A percentile compares a stretch with the other conserved stretches of the same genome.
Evolutionary conservation across 2,888 invertebrate genomes (phyloP).

Genomic region (Lepeophtheirus nordmannii): DNA sequence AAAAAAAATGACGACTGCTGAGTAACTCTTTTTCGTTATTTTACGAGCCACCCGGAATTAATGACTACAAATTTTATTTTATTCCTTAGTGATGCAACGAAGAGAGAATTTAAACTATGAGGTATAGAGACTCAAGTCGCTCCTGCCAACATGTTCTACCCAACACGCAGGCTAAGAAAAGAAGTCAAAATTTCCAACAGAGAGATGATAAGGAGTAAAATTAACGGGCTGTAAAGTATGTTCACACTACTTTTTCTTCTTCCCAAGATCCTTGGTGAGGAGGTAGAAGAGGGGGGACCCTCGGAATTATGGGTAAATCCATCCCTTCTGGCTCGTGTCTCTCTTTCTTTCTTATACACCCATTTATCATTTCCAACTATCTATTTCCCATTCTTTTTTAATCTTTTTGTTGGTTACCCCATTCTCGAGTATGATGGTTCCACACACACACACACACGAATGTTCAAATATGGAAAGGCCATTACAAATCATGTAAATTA

Average conservation of each 20-base stretch:
- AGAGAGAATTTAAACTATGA: background rate
- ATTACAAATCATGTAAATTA: constrained; percentile 4
- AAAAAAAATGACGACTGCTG: background rate
- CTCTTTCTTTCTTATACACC: background rate
- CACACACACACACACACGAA: background rate
- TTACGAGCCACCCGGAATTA: constrained; percentile 8
- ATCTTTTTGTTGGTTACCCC: too few relatives aligned
- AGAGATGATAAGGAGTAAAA: background rate
- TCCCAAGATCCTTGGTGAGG: constrained; percentile 1
- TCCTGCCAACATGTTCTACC: too few relatives aligned
- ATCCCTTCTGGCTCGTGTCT: constrained; percentile 3
- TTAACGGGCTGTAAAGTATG: constrained; percentile 7
- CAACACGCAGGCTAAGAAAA: too few relatives aligned
- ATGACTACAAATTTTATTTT: constrained; percentile 1
- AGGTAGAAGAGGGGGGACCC: background rate
- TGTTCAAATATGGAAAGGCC: background rate
- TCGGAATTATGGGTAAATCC: background rate
- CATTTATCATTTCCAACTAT: background rate
- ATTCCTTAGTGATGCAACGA: background rate
- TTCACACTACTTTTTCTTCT: constrained; percentile 4
- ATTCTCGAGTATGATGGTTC: too few relatives aligned
- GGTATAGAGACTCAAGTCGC: too few relatives aligned
- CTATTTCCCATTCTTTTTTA: background rate
- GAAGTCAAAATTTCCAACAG: background rate
- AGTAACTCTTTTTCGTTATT: background rate